Percentiles rank a stretch among this genome's conserved stretches.
Conservation (phyloP, 2,113 vertebrate species). For the Corapipo altera region DNA sequence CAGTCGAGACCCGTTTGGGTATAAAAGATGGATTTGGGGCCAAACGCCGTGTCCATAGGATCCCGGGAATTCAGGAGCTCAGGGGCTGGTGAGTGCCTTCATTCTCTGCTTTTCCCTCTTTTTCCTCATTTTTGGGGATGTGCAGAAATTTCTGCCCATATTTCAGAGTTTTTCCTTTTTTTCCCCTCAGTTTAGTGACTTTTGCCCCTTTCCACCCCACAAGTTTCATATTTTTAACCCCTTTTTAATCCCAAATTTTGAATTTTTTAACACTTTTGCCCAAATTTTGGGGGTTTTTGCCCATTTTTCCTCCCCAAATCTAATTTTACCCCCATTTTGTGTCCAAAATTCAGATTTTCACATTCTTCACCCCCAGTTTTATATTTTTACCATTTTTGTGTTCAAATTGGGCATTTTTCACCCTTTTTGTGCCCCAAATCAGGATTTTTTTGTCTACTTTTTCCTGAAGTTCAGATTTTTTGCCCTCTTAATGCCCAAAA, state of each 20-base stretch:
- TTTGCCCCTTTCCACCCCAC: not conserved
- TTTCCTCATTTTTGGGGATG: not conserved
- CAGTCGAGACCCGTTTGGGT: not conserved
- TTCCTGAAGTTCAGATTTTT: not conserved
- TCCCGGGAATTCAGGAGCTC: not conserved
- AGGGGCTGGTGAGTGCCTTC: not conserved
- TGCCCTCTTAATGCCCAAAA: not conserved
- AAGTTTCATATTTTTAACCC: not conserved
- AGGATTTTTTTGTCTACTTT: not conserved
- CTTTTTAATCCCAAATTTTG: not conserved
- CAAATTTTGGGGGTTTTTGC: not conserved
- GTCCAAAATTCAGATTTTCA: too few species aligned
- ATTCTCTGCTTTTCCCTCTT: not conserved
- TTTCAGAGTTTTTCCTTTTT: not conserved
- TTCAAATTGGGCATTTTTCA: too few species aligned
- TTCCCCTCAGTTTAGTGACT: accelerated
- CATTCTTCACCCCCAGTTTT: too few species aligned
- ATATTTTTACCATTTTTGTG: not conserved
- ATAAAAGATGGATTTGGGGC: not conserved
- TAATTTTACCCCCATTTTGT: too few species aligned
- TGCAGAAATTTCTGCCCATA: not conserved
- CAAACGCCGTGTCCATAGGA: not conserved
- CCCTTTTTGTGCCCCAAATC: too few species aligned
- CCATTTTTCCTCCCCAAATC: not conserved
- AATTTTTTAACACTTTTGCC: not conserved